A percentile compares a stretch with the other conserved stretches of the same genome.
Conservation (phyloP, 2,797 vertebrate genomes). For the Petrocephalus schoutedeni region DNA sequence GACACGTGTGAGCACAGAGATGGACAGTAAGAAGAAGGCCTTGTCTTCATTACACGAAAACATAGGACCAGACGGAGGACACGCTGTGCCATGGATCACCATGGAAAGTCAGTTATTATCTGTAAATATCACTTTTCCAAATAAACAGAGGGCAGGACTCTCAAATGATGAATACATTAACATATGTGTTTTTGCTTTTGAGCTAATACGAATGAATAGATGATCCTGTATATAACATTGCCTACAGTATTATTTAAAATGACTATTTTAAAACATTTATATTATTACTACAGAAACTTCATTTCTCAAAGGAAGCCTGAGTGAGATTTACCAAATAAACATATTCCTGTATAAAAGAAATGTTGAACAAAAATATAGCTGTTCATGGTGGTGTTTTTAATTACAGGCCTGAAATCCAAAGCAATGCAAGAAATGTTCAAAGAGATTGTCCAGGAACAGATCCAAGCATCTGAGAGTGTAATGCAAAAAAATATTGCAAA, state of each 20-base stretch:
- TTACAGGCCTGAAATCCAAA: slow-evolving; percentile 27
- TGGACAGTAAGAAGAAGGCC: slow-evolving; percentile 47
- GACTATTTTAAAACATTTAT: not conserved
- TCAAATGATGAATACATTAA: not conserved
- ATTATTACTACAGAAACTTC: not conserved
- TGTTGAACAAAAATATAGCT: not conserved
- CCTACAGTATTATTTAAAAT: not conserved
- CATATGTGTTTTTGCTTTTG: not conserved
- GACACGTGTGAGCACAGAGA: slow-evolving; percentile 51
- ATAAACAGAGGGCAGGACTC: not conserved
- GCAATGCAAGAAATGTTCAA: slow-evolving; percentile 27
- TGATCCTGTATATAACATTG: not conserved
- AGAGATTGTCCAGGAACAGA: slow-evolving; percentile 17
- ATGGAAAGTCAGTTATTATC: slow-evolving; percentile 42
- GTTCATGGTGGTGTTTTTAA: slow-evolving; percentile 10
- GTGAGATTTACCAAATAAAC: not conserved
- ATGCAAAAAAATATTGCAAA: slow-evolving; percentile 13
- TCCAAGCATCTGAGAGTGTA: slow-evolving; percentile 39
- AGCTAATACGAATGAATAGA: not conserved
- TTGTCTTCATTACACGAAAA: slow-evolving; percentile 64
- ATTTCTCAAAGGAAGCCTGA: not conserved
- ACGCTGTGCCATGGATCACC: slow-evolving; percentile 49
- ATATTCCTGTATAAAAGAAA: not conserved
- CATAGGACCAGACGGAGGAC: slow-evolving; percentile 60
- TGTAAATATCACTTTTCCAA: not conserved